Conservation (phyloP, 1,140 invertebrate species). For the Meloidogyne chitwoodi region DNA sequence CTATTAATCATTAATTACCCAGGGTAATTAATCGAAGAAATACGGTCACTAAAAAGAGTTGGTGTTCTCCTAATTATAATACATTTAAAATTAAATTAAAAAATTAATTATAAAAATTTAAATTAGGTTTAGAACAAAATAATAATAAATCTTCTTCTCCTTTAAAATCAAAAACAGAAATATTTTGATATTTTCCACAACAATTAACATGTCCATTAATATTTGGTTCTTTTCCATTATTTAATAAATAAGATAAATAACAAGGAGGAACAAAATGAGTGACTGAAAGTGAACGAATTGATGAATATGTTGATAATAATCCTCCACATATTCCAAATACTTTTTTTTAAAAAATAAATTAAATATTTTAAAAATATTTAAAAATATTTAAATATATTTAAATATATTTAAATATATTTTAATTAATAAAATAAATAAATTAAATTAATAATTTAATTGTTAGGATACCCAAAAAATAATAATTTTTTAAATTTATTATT, state of each 20-base stretch:
- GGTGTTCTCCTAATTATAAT: no score
- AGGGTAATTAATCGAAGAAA: no score
- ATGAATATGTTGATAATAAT: slow-evolving; percentile 53
- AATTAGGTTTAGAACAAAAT: slow-evolving; percentile 28
- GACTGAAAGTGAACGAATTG: slow-evolving; percentile 39
- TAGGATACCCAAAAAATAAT: no score
- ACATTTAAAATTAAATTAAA: no score
- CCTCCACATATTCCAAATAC: slow-evolving; percentile 51
- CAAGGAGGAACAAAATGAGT: slow-evolving; percentile 53
- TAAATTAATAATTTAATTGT: no score
- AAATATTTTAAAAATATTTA: background rate
- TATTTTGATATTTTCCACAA: slow-evolving; percentile 48
- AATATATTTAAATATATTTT: no score
- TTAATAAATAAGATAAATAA: slow-evolving; percentile 50
- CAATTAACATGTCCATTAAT: slow-evolving; percentile 37
- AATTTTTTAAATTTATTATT: no score
- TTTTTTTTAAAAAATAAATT: slow-evolving; percentile 23
- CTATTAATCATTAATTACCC: no score
- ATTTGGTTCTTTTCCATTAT: background rate
- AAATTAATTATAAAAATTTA: slow-evolving; percentile 35
- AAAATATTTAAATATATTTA: no score
- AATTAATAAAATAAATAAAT: no score
- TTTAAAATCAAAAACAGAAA: slow-evolving; percentile 19
- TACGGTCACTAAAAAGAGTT: no score
- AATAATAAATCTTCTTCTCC: no score